These are phyloP conservation scores for Gibbula magus DNA, from an alignment of 2,888 invertebrate species.

Conservation along the genomic window DNA sequence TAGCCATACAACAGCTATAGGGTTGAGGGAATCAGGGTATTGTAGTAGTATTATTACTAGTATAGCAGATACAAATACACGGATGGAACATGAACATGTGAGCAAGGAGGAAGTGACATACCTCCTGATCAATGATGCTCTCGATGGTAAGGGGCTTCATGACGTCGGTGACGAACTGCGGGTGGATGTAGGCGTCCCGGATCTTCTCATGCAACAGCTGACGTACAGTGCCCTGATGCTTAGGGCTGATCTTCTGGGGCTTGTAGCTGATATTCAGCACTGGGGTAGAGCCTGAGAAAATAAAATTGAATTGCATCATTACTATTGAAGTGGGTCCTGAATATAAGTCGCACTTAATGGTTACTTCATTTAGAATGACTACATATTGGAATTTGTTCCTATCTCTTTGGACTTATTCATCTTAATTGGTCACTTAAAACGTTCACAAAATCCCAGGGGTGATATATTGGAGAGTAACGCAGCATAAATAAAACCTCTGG, in stretches of 20 bases:
- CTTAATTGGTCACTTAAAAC: too few species aligned
- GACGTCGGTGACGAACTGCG: constrained; percentile 97
- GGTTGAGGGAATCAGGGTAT: too few species aligned
- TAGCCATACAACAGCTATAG: too few species aligned
- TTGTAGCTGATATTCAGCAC: constrained; percentile 98
- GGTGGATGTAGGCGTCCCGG: constrained; percentile 97
- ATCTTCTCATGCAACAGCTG: constrained; percentile 96
- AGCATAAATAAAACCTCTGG: too few species aligned
- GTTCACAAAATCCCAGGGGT: too few species aligned
- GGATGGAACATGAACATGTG: too few species aligned
- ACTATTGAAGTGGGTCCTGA: neutral
- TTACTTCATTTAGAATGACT: too few species aligned
- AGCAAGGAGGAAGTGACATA: constrained; percentile 70
- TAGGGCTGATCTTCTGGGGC: constrained; percentile 99
- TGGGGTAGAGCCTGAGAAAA: constrained; percentile 77
- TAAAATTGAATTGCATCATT: neutral
- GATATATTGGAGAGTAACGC: too few species aligned
- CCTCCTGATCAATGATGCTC: constrained; percentile 97
- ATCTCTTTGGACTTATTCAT: too few species aligned
- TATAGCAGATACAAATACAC: too few species aligned
- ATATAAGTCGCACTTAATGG: neutral
- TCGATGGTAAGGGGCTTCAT: constrained; percentile 98
- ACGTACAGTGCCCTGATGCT: constrained; percentile 93
- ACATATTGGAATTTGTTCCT: too few species aligned
- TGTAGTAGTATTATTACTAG: too few species aligned